phyloP scores from a whole-genome alignment of 64 coral and sea anemone genomes.

The Acropora yongei region DNA sequence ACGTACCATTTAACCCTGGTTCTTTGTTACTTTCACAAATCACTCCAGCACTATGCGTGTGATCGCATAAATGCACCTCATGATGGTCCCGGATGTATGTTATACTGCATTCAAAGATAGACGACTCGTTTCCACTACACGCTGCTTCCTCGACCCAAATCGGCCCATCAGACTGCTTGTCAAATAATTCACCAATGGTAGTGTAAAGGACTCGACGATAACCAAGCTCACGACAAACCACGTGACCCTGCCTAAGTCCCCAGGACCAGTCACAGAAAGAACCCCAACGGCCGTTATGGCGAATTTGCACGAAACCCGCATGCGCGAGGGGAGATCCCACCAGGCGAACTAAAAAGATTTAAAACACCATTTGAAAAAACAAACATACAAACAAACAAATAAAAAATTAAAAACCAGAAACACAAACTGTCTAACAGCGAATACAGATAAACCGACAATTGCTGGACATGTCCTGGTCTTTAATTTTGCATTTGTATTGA shows the following conservation, averaged over 20 bases:
- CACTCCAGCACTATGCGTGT: conserved; percentile 3
- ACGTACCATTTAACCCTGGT: conserved; percentile 20
- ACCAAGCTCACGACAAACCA: conserved; percentile 42
- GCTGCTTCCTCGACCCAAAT: conserved; percentile 42
- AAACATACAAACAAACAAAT: too few relatives aligned
- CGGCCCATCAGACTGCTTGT: background rate
- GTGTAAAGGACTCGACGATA: conserved; percentile 19
- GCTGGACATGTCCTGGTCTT: too few relatives aligned
- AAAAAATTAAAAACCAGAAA: too few relatives aligned
- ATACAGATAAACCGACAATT: too few relatives aligned
- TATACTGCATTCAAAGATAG: conserved; percentile 21
- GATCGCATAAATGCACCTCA: background rate
- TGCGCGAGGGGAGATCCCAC: conserved; percentile 31
- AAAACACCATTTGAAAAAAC: too few relatives aligned
- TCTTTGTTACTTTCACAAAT: conserved; percentile 25
- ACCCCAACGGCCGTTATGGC: conserved; percentile 32
- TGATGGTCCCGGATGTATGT: conserved; percentile 11
- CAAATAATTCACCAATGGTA: conserved; percentile 20
- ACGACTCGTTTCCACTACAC: conserved; percentile 36
- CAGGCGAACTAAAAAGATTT: conserved; percentile 11
- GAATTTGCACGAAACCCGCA: conserved; percentile 35
- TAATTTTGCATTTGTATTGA: too few relatives aligned
- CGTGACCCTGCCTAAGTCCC: conserved; percentile 36
- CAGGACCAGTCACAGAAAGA: conserved; percentile 41
- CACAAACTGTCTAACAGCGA: too few relatives aligned